Base-by-base conservation (phyloP, 1,140 invertebrate species). In the Mactra quadrangularis region DNA sequence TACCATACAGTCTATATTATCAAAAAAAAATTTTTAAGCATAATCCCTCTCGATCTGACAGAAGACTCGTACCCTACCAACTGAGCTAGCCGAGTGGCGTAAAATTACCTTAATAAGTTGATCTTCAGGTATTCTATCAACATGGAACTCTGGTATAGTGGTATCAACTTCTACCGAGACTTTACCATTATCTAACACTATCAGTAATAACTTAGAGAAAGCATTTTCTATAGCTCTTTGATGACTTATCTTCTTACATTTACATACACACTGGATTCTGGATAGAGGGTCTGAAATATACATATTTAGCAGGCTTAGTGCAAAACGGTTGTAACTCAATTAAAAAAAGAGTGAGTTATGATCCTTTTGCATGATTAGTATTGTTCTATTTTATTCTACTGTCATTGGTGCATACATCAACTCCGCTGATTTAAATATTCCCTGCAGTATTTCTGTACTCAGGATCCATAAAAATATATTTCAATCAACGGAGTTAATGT, bases 161-260 rank as follows among this genome's bases (percentile, higher is more conserved):
- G 90, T 89, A 59, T 91, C 86, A 22, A 91, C 71, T 70, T 92
- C 91, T 0, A 89, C 90, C 15, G 71, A 72, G 0, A 91, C 88
- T 78, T 92, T 92, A 1, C 90, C 90, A 45, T 87, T 88, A 25
- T 75, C 53, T 6, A 91, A 75, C 9, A 88, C 86, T 35, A 91
- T 75, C 47, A 92, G 50, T 17, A 92, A 76, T 1, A 90, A 66
- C 72, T 86, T 87, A 33, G 86, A 87, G 66, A 92, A 92, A n/a
- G 91, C 89, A 70, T 91, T 86, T 66, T 90, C 87, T 52, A 89
- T 25, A 6, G 91, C 88, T 50, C 86, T 64, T 77, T 88, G 86
- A 31, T 88, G 82, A 25, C 88, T 81, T 15, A 88, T 31, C 64
- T 92, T 92, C 68, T 87, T 88, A 53, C 82, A 84, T 71, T 89